Evolutionary conservation across 2,797 vertebrate genomes (phyloP).

Genomic region (Chromobotia macracanthus): DNA sequence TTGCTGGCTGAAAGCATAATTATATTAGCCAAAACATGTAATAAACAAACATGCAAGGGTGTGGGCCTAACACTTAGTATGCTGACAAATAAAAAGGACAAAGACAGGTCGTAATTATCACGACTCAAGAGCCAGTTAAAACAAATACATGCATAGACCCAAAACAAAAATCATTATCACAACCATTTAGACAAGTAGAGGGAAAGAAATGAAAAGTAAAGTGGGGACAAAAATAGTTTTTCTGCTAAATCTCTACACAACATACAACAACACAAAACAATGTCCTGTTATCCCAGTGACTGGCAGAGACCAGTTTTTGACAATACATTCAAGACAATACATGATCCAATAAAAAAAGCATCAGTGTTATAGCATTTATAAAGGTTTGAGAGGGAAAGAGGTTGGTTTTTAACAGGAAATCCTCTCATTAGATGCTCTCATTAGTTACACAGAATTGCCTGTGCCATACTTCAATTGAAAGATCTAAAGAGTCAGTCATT

Average conservation of each 20-base stretch:
- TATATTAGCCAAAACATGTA: no score
- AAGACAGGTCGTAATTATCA: slow-evolving; percentile 12
- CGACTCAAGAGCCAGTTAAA: slow-evolving; percentile 11
- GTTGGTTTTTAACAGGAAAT: neutral
- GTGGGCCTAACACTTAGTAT: no score
- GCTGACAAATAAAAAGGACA: neutral
- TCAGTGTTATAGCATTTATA: neutral
- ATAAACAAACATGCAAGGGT: no score
- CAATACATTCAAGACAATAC: neutral
- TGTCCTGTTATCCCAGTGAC: no score
- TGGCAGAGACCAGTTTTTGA: no score
- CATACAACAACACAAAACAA: no score
- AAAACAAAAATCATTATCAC: neutral
- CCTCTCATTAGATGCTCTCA: neutral
- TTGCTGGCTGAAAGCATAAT: no score
- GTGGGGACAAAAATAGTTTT: no score
- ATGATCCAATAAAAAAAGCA: no score
- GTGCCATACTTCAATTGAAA: slow-evolving; percentile 6
- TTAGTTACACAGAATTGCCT: slow-evolving; percentile 19
- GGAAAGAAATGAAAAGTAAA: no score
- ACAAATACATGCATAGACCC: slow-evolving; percentile 1
- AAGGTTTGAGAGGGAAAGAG: neutral
- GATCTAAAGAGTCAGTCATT: slow-evolving; percentile 26
- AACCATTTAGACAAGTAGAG: neutral
- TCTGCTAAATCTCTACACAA: no score